Conservation (phyloP, 2,113 vertebrate species). For the Podarcis cretensis region DNA sequence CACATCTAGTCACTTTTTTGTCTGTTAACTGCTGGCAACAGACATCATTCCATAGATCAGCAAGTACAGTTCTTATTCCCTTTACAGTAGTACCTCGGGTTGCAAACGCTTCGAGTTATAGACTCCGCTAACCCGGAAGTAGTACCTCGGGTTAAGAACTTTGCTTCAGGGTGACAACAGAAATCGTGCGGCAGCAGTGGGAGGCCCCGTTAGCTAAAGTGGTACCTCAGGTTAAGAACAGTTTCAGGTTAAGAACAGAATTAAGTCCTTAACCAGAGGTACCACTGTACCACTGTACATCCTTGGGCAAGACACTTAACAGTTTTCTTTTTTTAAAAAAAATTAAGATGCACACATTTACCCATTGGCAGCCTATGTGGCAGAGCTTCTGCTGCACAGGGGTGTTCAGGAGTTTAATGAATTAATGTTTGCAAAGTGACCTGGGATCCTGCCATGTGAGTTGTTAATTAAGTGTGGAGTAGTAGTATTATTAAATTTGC, state of each 20-base stretch:
- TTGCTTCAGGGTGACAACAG: no score
- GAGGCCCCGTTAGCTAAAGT: no score
- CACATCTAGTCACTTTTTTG: not conserved
- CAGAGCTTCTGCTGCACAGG: not conserved
- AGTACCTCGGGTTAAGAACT: no score
- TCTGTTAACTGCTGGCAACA: not conserved
- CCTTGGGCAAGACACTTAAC: not conserved
- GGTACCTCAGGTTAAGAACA: no score
- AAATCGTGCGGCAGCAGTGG: no score
- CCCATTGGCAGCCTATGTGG: not conserved
- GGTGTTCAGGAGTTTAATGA: not conserved
- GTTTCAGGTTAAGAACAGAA: no score
- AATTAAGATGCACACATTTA: not conserved
- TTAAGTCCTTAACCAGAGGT: no score
- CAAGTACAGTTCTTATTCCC: not conserved
- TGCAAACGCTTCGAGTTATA: no score
- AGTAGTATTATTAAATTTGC: constrained; percentile 28
- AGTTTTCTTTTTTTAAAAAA: not conserved
- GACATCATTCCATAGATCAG: not conserved
- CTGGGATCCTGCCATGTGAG: not conserved
- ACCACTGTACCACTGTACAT: not conserved
- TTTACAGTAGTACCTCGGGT: not conserved
- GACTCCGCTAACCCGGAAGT: no score
- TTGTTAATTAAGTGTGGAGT: not conserved
- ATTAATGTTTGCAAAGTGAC: constrained; percentile 27